phyloP scores from a whole-genome alignment of 2,113 vertebrate genomes.

The Clarias magur region DNA sequence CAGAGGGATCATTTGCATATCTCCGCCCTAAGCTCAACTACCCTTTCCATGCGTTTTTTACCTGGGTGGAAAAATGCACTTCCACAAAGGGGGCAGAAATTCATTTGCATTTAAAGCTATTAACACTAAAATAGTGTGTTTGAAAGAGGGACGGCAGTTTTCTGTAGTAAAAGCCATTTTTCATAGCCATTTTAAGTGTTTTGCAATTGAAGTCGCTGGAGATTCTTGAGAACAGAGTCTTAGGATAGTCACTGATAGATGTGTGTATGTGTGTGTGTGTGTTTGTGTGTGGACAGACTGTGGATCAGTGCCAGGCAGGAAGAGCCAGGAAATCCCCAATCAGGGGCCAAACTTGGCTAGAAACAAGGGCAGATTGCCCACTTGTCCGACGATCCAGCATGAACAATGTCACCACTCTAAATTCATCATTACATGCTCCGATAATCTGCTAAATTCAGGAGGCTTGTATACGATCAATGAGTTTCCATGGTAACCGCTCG shows the following conservation, averaged over 20 bases:
- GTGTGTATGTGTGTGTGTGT: slow-evolving; percentile 46
- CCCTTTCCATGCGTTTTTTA: no score
- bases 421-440: neutral
- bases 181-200: neutral
- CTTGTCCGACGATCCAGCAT: slow-evolving; percentile 11
- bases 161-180: slow-evolving; percentile 17
- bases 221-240: slow-evolving; percentile 20
- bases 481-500: neutral
- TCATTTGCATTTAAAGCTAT: no score
- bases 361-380: slow-evolving; percentile 43
- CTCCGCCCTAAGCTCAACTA: no score
- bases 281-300: slow-evolving; percentile 29
- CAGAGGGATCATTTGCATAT: no score
- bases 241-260: slow-evolving; percentile 22
- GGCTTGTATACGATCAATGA: neutral
- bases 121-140: no score
- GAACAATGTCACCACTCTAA: slow-evolving; percentile 15
- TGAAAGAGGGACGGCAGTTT: neutral
- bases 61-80: no score
- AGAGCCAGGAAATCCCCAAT: slow-evolving; percentile 48
- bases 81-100: no score
- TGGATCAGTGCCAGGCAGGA: slow-evolving; percentile 43
- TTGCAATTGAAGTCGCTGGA: slow-evolving; percentile 32
- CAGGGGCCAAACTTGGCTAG: slow-evolving; percentile 40
- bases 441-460: slow-evolving; percentile 8